Percentiles rank a stretch among this genome's conserved stretches.
These are phyloP conservation scores for Argyresthia goedartella DNA, from an alignment of 2,888 invertebrate genomes.

Conservation along the genomic window DNA sequence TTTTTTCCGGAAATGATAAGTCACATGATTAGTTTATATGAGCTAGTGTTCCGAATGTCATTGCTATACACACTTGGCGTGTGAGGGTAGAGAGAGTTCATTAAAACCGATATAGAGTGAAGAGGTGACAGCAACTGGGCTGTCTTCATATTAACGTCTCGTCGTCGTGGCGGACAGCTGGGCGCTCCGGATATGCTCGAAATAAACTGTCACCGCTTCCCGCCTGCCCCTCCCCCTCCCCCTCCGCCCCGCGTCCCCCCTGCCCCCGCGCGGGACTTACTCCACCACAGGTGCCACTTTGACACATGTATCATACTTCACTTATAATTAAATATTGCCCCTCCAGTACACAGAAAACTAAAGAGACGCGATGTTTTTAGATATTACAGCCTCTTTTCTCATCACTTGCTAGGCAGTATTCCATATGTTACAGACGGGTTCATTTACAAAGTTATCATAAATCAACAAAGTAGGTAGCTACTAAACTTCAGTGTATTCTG, in stretches of 20 bases:
- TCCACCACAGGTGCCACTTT: constrained; percentile 36
- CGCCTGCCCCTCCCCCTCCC: constrained; percentile 11
- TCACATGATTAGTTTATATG: neutral
- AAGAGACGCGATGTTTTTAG: too few species aligned
- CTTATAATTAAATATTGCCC: constrained; percentile 11
- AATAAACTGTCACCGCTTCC: constrained; percentile 33
- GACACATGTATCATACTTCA: constrained; percentile 47
- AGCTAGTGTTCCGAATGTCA: neutral
- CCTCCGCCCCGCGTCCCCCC: constrained; percentile 9
- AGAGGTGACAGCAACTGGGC: constrained; percentile 32
- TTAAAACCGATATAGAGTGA: neutral
- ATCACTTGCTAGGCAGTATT: too few species aligned
- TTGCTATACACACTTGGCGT: neutral
- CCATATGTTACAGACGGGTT: too few species aligned
- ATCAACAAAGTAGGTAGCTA: too few species aligned
- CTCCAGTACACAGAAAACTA: too few species aligned
- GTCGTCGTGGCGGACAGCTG: constrained; percentile 42
- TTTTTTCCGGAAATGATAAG: constrained; percentile 1
- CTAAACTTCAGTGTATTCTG: too few species aligned
- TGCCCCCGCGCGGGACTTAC: constrained; percentile 1
- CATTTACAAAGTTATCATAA: too few species aligned
- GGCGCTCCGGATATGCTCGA: constrained; percentile 54
- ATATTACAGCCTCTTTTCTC: too few species aligned
- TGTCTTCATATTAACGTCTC: constrained; percentile 54
- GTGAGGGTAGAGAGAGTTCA: neutral